phyloP scores from a whole-genome alignment of 2,797 vertebrate genomes.

The Urocyon cinereoargenteus region DNA sequence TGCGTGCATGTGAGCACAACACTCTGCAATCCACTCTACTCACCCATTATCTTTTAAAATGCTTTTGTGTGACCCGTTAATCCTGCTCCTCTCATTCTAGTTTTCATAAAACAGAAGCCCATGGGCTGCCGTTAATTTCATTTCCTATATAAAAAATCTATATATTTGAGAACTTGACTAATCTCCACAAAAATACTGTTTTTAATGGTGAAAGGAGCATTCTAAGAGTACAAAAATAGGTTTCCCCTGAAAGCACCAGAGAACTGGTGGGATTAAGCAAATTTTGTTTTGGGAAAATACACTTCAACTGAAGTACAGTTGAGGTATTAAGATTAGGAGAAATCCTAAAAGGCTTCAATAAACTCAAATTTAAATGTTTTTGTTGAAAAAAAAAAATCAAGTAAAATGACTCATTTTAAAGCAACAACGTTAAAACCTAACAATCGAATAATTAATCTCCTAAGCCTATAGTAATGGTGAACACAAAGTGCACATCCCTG shows the following conservation, averaged over 20 bases:
- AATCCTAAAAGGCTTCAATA: constrained; percentile 36
- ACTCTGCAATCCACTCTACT: neutral
- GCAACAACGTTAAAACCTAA: neutral
- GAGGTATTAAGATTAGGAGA: neutral
- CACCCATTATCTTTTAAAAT: constrained; percentile 51
- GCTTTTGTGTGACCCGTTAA: neutral
- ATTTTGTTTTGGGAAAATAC: neutral
- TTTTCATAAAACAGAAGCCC: neutral
- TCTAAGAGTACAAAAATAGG: neutral
- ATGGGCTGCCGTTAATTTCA: neutral
- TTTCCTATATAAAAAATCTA: neutral
- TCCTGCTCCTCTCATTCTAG: neutral
- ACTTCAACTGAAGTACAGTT: neutral
- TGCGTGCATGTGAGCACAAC: constrained; percentile 8
- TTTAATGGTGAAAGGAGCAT: constrained; percentile 21
- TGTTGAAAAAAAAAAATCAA: constrained; percentile 63
- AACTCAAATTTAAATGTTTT: neutral
- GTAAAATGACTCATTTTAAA: constrained; percentile 54
- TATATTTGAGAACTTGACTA: constrained; percentile 3
- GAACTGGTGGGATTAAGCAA: neutral
- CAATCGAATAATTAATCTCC: neutral
- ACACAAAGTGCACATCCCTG: neutral
- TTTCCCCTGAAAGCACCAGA: neutral
- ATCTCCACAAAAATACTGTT: neutral
- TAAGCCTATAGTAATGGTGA: neutral